Percentiles rank a stretch among this genome's conserved stretches.
Conservation (phyloP, 2,888 invertebrate species). For the Tinea semifulvella region DNA sequence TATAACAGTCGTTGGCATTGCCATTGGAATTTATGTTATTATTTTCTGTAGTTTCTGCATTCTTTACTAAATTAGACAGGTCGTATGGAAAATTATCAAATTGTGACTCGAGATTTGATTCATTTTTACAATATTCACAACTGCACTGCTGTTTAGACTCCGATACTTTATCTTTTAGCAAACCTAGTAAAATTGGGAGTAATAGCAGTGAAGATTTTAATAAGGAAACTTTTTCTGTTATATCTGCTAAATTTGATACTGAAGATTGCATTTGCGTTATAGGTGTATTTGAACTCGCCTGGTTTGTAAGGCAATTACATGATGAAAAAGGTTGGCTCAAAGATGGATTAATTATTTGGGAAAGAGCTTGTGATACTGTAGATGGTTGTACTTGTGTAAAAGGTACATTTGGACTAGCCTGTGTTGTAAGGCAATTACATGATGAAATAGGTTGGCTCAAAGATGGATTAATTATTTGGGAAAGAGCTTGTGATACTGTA, state of each 20-base stretch:
- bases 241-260: not conserved
- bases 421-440: not conserved
- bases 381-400: not conserved
- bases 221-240: not conserved
- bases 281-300: not conserved
- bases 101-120: not conserved
- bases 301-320: not conserved
- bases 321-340: no score
- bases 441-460: no score
- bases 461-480: no score
- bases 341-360: no score
- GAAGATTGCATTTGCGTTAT: not conserved
- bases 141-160: not conserved
- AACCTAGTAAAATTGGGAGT: not conserved
- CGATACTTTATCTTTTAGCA: not conserved
- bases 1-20: no score
- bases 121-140: not conserved
- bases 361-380: no score
- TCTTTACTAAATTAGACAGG: not conserved
- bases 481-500: no score
- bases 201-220: slow-evolving; percentile 5
- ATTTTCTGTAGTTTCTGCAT: no score
- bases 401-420: not conserved
- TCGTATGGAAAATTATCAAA: not conserved
- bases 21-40: no score